Base-by-base conservation (phyloP, 2,888 invertebrate genomes). In the Sphecodes monilicornis region DNA sequence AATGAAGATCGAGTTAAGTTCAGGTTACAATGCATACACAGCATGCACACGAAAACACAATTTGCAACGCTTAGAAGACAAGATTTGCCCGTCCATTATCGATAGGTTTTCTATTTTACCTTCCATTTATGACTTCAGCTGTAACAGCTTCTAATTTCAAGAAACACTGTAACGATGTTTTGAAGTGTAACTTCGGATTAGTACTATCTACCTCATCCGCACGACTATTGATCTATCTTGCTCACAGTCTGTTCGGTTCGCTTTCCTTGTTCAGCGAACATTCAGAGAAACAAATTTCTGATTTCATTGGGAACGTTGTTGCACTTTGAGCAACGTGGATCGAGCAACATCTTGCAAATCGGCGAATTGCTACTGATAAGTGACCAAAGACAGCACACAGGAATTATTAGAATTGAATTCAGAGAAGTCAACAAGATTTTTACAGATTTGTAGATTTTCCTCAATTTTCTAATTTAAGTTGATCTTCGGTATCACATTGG, bases 171-270 rank as follows among this genome's bases (percentile, higher is more conserved):
- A 10, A 3, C 10, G 18, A 16, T 11, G 22, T 66, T 22, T 1
- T 66, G 64, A 18, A 66, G 36, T 66, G 32, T 66, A 36, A 66
- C 64, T 66, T 66, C 32, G 64, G 10, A 66, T 66, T 66, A 66
- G 64, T 66, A 66, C 32, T 66, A 66, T 36, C 22, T 10, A 6
- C 8, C 8, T 22, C 22, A 4, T 50, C 50, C 50, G 36, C 64
- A 32, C 64, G 64, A 32, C 64, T 66, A 64, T 64, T 64, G 64
- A 64, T 64, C 64, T 64, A 66, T 36, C 36, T 66, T 36, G 32
- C 36, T 36, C 10, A 66, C 64, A 66, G 64, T 36, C 22, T 66
- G 32, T 66, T 66, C 22, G 22, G 36, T 36, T 64, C 18, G 64
- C 64, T 64, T 18, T 36, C 64, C 64, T 32, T 32, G 32, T 64